phyloP scores from a whole-genome alignment of 2,797 vertebrate genomes.

The Oreochromis mossambicus region DNA sequence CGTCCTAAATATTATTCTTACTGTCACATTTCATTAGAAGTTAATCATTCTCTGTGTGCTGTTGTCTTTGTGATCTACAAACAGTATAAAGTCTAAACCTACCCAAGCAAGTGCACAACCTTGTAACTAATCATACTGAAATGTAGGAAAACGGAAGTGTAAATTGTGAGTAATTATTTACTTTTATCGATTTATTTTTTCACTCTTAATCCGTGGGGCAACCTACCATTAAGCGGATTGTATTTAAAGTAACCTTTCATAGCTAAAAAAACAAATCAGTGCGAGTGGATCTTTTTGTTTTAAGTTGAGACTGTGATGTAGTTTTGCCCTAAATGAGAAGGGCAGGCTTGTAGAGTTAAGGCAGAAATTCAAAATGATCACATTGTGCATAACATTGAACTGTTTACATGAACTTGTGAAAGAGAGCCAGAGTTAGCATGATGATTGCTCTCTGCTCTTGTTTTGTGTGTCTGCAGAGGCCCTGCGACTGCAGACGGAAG shows the following conservation, averaged over 20 bases:
- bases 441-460: not conserved
- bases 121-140: not conserved
- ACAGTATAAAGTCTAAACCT: not conserved
- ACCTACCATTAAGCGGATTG: not conserved
- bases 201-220: not conserved
- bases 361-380: not conserved
- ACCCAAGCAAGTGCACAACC: not conserved
- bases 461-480: conserved; percentile 76
- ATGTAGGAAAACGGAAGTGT: not conserved
- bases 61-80: not conserved
- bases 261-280: not conserved
- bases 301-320: not conserved
- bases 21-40: not conserved
- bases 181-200: not conserved
- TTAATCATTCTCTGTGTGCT: not conserved
- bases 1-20: not conserved
- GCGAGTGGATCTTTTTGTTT: not conserved
- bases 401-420: not conserved
- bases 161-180: not conserved
- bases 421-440: not conserved
- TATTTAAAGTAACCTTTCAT: not conserved
- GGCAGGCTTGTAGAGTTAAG: not conserved
- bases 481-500: conserved; percentile 75
- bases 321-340: not conserved
- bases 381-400: not conserved